phyloP scores from a whole-genome alignment of 2,888 invertebrate genomes.

The Poecilus cupreus region DNA sequence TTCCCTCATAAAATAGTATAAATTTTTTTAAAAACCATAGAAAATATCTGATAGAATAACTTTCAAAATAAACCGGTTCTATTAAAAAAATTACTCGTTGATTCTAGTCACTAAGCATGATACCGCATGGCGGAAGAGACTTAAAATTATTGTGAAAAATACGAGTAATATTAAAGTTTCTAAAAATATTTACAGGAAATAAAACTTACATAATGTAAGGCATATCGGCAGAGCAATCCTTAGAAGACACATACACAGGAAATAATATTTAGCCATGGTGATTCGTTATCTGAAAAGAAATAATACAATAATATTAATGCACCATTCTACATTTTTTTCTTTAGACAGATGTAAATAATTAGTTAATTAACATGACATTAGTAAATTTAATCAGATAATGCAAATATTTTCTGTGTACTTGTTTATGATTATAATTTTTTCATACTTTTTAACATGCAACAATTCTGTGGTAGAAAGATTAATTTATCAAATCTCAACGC shows the following conservation, averaged over 20 bases:
- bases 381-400: conserved; percentile 18
- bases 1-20: no score
- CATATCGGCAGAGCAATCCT: conserved; percentile 74
- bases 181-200: not conserved
- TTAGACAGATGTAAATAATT: conserved; percentile 2
- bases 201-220: conserved; percentile 75
- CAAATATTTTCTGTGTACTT: not conserved
- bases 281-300: conserved; percentile 28
- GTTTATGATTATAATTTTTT: conserved; percentile 4
- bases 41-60: not conserved
- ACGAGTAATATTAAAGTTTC: not conserved
- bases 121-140: not conserved
- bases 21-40: no score
- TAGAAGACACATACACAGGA: conserved; percentile 73
- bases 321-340: not conserved
- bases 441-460: not conserved
- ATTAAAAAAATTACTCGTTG: not conserved
- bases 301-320: conserved; percentile 24
- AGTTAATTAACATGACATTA: conserved; percentile 19
- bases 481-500: not conserved
- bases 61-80: not conserved
- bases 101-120: not conserved
- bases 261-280: conserved; percentile 72
- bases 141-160: conserved; percentile 13
- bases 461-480: not conserved